Evolutionary conservation across 2,888 invertebrate species (phyloP), one percentile per base, ranked within the genome.

Genomic region (Sarcophaga subvicina): DNA sequence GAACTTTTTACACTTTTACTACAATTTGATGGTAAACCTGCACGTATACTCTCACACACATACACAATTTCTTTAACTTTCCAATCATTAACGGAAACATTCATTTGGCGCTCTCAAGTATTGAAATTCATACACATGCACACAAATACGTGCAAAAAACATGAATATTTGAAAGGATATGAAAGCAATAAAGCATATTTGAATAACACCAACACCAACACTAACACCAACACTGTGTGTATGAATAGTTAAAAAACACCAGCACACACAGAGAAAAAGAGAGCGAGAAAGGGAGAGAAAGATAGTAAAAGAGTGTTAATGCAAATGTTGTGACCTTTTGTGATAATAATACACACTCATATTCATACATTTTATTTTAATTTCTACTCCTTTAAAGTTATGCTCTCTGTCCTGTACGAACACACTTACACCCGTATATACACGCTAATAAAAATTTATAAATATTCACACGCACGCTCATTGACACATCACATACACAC

Each of bases 101-200:
- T 69, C 60, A 47, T 69, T 69, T 47, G 45, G 25, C 4, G 66
- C n/a, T 49, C 8, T 37, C 37, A 37, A 37, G 8, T 37, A 37
- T 37, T 37, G 3, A 49, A 12, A 27, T 37, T 25, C 5, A 47
- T 17, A n/a, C 4, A 62, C 5, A 4, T 22, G 10, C 22, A 62
- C 20, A 73, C 72, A 62, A 25, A 72, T 59, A 45, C 10, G 11
- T 25, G 14, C 5, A 54, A 54, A 54, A 54, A 14, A 17, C 54
- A 54, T 54, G 5, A 54, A 54, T 54, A 54, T 17, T 54, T 54
- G 54, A 54, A 54, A 14, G 12, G 27, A 60, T 37, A 45, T 22
- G 62, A 76, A 79, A 79, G 77, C 59, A 77, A 85, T 85, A 85
- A 85, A 80, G 59, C 85, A 85, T 85, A 85, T 80, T 73, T 85